phyloP scores from a whole-genome alignment of 2,797 vertebrate species.

The Eospalax fontanierii region DNA sequence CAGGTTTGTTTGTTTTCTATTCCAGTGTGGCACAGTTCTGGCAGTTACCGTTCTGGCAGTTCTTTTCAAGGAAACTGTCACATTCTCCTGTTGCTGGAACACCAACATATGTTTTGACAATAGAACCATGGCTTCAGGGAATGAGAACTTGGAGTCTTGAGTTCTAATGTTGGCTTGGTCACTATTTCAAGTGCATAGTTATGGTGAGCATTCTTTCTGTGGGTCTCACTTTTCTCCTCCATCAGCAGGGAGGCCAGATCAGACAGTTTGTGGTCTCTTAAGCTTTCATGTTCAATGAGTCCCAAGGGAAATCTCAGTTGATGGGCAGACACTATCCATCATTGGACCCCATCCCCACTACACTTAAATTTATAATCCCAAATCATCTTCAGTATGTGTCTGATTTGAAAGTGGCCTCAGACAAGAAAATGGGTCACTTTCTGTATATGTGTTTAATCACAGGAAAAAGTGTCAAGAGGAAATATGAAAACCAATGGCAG shows the following conservation, averaged over 20 bases:
- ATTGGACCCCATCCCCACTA: not conserved
- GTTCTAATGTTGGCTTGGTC: not conserved
- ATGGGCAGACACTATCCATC: not conserved
- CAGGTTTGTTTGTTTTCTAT: not conserved
- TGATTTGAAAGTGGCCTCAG: not conserved
- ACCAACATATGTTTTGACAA: not conserved
- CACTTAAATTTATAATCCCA: not conserved
- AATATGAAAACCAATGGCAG: not conserved
- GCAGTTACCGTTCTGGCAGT: not conserved
- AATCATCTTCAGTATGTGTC: not conserved
- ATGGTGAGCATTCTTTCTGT: not conserved
- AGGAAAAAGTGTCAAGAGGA: conserved; percentile 35
- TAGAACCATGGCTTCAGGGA: not conserved
- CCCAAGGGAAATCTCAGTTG: not conserved
- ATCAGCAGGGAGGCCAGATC: not conserved
- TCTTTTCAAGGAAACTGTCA: conserved; percentile 8
- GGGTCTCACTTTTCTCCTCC: not conserved
- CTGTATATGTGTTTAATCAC: not conserved
- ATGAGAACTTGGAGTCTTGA: not conserved
- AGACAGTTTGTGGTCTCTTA: not conserved
- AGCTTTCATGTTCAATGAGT: not conserved
- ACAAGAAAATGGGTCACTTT: not conserved
- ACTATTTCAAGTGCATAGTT: not conserved
- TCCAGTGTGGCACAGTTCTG: accelerated
- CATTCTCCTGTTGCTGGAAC: not conserved